Evolutionary conservation across 2,113 vertebrate genomes (phyloP).

Genomic region (Hippocampus abdominalis): DNA sequence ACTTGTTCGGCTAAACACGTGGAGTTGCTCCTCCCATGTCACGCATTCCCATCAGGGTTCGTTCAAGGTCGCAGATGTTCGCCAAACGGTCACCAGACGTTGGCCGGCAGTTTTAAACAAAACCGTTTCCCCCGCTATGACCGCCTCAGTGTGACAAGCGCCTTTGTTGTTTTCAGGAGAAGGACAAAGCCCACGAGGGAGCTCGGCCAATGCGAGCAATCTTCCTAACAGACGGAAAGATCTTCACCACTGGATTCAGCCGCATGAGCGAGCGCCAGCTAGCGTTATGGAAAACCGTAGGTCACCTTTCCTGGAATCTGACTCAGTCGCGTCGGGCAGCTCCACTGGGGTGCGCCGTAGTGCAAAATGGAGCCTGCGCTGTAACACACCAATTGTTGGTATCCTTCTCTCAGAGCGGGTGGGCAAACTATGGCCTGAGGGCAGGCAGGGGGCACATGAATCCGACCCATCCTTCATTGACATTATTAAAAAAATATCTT

Average conservation of each 20-base stretch:
- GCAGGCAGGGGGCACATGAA: too few species aligned
- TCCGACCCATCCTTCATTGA: too few species aligned
- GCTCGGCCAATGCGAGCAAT: slow-evolving; percentile 94
- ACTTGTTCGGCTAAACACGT: too few species aligned
- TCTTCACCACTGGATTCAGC: slow-evolving; percentile 97
- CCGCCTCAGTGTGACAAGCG: slow-evolving; percentile 15
- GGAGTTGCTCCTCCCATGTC: too few species aligned
- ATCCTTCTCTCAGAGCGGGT: neutral
- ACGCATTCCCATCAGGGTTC: too few species aligned
- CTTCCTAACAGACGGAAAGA: slow-evolving; percentile 89
- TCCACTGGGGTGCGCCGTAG: slow-evolving; percentile 37
- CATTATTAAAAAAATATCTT: too few species aligned
- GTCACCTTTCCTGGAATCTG: slow-evolving; percentile 17
- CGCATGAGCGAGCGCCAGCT: slow-evolving; percentile 98
- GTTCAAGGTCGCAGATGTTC: too few species aligned
- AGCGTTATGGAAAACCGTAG: slow-evolving; percentile 90
- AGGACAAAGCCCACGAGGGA: slow-evolving; percentile 94
- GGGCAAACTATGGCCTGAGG: neutral
- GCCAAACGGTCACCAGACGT: too few species aligned
- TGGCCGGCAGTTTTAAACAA: too few species aligned
- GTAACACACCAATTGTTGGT: neutral
- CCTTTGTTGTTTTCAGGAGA: slow-evolving; percentile 79
- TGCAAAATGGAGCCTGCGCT: neutral
- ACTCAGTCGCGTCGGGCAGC: neutral
- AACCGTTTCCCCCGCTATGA: too few species aligned